phyloP scores from a whole-genome alignment of 1,140 invertebrate species.

The Papilio dardanus region DNA sequence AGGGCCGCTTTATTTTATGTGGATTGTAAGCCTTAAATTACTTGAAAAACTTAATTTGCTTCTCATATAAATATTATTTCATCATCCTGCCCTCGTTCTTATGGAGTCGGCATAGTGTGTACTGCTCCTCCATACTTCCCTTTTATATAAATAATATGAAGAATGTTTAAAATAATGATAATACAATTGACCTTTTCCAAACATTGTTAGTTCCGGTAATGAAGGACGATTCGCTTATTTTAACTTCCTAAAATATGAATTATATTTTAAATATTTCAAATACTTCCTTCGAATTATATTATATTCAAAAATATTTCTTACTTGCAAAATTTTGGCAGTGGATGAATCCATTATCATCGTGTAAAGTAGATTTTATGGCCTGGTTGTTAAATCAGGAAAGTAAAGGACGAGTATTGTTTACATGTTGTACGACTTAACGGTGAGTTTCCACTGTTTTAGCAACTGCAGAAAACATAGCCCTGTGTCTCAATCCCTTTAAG shows the following conservation, averaged over 20 bases:
- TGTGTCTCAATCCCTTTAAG: too few relatives aligned
- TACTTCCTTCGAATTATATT: not conserved
- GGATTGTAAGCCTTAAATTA: too few relatives aligned
- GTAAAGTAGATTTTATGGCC: not conserved
- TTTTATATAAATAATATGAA: too few relatives aligned
- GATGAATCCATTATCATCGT: not conserved
- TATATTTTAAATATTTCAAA: not conserved
- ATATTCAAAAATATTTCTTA: not conserved
- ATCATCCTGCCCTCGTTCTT: too few relatives aligned
- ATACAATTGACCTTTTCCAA: slow-evolving; percentile 9
- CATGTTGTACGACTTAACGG: too few relatives aligned
- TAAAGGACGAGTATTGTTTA: not conserved
- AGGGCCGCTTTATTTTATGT: not conserved
- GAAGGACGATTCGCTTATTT: not conserved
- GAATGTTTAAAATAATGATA: slow-evolving; percentile 9
- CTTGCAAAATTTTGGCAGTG: not conserved
- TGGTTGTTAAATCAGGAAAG: slow-evolving; percentile 2
- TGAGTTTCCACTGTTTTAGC: too few relatives aligned
- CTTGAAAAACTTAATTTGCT: too few relatives aligned
- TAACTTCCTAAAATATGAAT: not conserved
- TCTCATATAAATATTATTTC: too few relatives aligned
- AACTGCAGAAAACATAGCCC: too few relatives aligned
- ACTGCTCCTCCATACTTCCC: too few relatives aligned
- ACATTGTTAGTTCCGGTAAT: slow-evolving; percentile 12
- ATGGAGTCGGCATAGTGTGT: too few relatives aligned